Percentiles rank a stretch among this genome's conserved stretches.
Conservation (phyloP, 2,888 invertebrate species). For the Sesia bembeciformis region DNA sequence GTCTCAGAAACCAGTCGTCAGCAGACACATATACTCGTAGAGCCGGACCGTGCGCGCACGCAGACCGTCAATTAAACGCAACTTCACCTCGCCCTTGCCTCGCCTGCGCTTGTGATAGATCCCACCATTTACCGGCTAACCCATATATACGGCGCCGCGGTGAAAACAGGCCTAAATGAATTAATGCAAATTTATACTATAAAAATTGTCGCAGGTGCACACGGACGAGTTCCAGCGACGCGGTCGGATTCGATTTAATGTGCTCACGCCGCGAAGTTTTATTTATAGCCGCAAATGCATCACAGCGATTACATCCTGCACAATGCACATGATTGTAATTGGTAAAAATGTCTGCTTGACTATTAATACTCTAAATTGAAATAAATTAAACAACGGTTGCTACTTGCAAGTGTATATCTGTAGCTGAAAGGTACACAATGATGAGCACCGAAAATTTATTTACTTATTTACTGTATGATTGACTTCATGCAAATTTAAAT, state of each 20-base stretch:
- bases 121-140: conserved; percentile 70
- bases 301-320: conserved; percentile 36
- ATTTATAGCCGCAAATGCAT: conserved; percentile 53
- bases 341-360: background rate
- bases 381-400: no score
- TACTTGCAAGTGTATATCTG: no score
- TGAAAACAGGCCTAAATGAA: conserved; percentile 72
- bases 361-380: no score
- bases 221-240: conserved; percentile 59
- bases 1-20: conserved; percentile 34
- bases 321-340: conserved; percentile 19
- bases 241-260: conserved; percentile 68
- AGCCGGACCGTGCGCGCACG: conserved; percentile 4
- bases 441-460: no score
- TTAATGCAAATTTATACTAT: conserved; percentile 74
- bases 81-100: background rate
- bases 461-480: no score
- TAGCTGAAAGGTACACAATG: no score
- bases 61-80: conserved; percentile 16
- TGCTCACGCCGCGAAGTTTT: conserved; percentile 62
- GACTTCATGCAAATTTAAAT: no score
- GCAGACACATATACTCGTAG: conserved; percentile 16
- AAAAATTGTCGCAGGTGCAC: conserved; percentile 74
- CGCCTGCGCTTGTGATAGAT: conserved; percentile 40
- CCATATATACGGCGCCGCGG: conserved; percentile 59